Conservation (phyloP, 2,797 vertebrate species). For the Crocidura indochinensis region DNA sequence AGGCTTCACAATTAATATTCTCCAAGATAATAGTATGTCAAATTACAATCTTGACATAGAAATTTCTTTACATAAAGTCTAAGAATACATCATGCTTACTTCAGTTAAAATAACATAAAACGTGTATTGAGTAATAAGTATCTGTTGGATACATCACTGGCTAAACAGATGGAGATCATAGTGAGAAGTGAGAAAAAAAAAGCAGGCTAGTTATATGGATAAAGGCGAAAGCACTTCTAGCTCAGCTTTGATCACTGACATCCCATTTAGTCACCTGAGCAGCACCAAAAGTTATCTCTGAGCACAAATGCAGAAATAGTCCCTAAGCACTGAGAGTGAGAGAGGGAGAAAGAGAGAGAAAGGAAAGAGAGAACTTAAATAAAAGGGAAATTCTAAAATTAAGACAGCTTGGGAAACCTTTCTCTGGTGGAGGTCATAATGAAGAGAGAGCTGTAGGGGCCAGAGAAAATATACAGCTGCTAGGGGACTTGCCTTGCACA, state of each 20-base stretch:
- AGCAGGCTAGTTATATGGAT: too few species aligned
- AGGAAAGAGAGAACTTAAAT: background rate
- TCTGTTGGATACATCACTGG: background rate
- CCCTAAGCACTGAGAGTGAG: too few species aligned
- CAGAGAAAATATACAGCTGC: too few species aligned
- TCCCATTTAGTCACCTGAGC: too few species aligned
- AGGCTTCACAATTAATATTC: slow-evolving; percentile 52
- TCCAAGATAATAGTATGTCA: slow-evolving; percentile 53
- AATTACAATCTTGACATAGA: background rate
- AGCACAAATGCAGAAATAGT: too few species aligned
- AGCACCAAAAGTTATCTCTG: too few species aligned
- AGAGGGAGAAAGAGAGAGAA: too few species aligned
- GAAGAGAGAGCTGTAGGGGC: too few species aligned
- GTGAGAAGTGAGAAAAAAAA: background rate
- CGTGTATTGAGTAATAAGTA: background rate
- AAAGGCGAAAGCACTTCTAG: too few species aligned
- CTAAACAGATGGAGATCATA: background rate
- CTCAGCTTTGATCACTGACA: too few species aligned
- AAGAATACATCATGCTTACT: slow-evolving; percentile 30
- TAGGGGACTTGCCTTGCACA: too few species aligned
- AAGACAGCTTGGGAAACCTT: background rate
- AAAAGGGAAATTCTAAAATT: background rate
- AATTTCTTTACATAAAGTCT: slow-evolving; percentile 44
- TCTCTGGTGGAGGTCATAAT: background rate
- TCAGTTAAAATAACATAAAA: slow-evolving; percentile 23